These are phyloP conservation scores for Lasioglossum pauxillum DNA, from an alignment of 2,888 invertebrate genomes.

Conservation along the genomic window DNA sequence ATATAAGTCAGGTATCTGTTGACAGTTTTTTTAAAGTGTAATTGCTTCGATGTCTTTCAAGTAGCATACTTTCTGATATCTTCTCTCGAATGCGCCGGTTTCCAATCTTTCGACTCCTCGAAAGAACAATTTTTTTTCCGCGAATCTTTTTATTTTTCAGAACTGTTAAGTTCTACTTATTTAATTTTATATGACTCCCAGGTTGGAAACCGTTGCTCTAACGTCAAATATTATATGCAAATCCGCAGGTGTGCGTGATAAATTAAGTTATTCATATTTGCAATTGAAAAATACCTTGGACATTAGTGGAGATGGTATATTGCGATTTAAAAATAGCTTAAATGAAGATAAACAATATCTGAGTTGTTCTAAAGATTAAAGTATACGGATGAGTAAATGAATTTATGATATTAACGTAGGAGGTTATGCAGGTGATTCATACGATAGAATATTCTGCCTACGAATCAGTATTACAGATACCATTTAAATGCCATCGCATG, in stretches of 20 bases:
- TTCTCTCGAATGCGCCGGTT: not conserved
- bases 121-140: too few relatives aligned
- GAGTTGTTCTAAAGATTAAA: not conserved
- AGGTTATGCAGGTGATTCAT: not conserved
- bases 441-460: not conserved
- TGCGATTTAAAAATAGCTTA: not conserved
- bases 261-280: not conserved
- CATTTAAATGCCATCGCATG: not conserved
- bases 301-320: not conserved
- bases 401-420: not conserved
- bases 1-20: conserved; percentile 27
- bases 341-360: not conserved
- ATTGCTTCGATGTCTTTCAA: not conserved
- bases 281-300: not conserved
- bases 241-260: not conserved
- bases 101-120: too few relatives aligned
- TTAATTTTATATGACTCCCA: too few relatives aligned
- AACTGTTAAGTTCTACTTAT: too few relatives aligned
- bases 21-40: not conserved
- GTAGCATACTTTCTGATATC: not conserved
- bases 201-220: too few relatives aligned
- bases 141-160: too few relatives aligned
- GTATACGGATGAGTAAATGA: not conserved
- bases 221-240: conserved; percentile 5
- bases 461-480: not conserved